phyloP scores from a whole-genome alignment of 1,140 invertebrate genomes.

The Tetraneura akinire region DNA sequence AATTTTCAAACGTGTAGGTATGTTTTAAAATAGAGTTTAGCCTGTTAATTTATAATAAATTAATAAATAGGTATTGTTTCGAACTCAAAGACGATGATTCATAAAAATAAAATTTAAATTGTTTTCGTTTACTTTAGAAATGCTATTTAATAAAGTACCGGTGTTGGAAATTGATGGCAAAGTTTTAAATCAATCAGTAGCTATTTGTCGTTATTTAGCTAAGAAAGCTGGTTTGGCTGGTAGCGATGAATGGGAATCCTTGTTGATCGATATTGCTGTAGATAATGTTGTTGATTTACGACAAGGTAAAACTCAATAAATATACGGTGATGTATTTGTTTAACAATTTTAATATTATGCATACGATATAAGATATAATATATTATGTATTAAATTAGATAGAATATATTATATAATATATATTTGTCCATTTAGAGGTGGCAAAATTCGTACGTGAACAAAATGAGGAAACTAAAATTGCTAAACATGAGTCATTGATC shows the following conservation, averaged over 20 bases:
- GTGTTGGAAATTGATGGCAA: slow-evolving; percentile 74
- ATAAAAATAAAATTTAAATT: no score
- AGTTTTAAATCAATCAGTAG: slow-evolving; percentile 68
- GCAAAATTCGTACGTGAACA: not conserved
- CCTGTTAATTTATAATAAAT: no score
- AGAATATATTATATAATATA: no score
- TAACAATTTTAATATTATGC: no score
- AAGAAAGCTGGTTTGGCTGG: slow-evolving; percentile 68
- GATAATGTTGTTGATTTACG: slow-evolving; percentile 65
- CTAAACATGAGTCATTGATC: slow-evolving; percentile 61
- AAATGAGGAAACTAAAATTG: slow-evolving; percentile 58
- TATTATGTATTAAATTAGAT: no score
- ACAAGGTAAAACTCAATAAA: no score
- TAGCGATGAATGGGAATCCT: slow-evolving; percentile 67
- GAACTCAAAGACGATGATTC: no score
- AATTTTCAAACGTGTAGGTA: no score
- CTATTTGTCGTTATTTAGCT: slow-evolving; percentile 74
- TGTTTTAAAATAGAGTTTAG: no score
- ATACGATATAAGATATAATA: no score
- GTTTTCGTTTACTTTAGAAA: slow-evolving; percentile 62
- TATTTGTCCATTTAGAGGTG: slow-evolving; percentile 25
- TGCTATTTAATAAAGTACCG: slow-evolving; percentile 76
- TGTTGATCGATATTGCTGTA: slow-evolving; percentile 68
- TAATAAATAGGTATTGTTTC: no score
- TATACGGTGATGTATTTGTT: no score